phyloP scores from a whole-genome alignment of 2,113 vertebrate species.

The Pituophis catenifer region DNA sequence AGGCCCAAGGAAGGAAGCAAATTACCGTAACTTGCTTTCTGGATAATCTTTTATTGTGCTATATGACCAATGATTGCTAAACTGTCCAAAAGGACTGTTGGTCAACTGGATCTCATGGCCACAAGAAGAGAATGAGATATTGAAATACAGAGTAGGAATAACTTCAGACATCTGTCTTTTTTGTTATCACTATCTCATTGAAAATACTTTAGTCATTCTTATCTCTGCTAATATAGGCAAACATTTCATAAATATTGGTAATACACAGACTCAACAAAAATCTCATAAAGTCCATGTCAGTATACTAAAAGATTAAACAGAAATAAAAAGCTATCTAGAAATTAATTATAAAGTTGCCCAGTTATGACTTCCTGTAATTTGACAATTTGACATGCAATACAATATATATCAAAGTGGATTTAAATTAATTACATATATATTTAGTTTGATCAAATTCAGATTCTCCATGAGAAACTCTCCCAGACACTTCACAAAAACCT shows the following conservation, averaged over 20 bases:
- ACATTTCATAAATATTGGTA: neutral
- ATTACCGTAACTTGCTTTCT: neutral
- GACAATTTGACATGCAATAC: neutral
- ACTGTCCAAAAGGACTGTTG: slow-evolving; percentile 8
- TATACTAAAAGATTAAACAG: neutral
- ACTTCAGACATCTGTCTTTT: neutral
- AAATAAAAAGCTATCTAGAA: neutral
- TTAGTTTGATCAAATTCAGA: neutral
- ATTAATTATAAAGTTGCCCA: neutral
- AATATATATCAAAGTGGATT: neutral
- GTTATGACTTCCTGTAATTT: neutral
- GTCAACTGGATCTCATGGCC: neutral
- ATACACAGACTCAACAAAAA: neutral
- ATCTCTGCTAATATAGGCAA: neutral
- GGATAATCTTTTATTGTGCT: neutral
- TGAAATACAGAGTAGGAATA: neutral
- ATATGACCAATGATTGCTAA: slow-evolving; percentile 7
- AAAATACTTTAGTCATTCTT: neutral
- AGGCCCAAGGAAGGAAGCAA: slow-evolving; percentile 29
- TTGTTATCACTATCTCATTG: neutral
- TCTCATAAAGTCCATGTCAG: neutral
- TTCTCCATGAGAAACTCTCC: neutral
- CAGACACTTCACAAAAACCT: neutral
- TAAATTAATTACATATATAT: neutral
- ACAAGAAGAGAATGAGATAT: neutral